Evolutionary conservation across 53 echinoderm and acorn worm genomes (phyloP), one percentile per base, ranked within the genome.

Genomic region (Arbacia lixula): DNA sequence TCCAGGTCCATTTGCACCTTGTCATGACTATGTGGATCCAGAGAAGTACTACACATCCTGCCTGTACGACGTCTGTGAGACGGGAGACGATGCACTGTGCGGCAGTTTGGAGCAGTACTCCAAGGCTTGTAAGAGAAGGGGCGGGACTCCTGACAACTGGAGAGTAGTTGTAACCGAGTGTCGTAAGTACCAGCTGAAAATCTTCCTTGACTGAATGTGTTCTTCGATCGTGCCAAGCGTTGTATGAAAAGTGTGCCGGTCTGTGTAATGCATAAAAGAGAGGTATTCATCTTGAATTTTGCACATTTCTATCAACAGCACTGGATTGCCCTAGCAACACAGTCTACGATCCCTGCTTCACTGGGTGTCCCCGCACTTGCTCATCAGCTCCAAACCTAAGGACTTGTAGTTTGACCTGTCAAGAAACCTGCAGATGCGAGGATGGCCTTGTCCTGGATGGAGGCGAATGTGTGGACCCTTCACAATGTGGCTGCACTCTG

Each of bases 51-150:
- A 88, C 34, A 58, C 67, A 4, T 87, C 95, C 3, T 95, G 95
- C 20, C 65, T 90, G 43, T 92, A 90, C 83, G 95, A 95, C 67
- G 77, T 95, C 32, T 95, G 95, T 66, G 85, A 86, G 64, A 92
- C 92, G 14, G 88, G 88, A 26, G 91, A 95, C 12, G 76, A 81
- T n/a, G 55, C 68, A 21, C 49, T 90, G 30, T 95, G 95, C 64
- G 90, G 90, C 86, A 92, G 76, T 69, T 55, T 95, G 26, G 68
- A 85, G 57, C 51, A 77, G 19, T 95, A 92, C 63, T 92, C 90
- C 14, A 32, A 66, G 51, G 87, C 85, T 8, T 92, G 92, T 60
- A 51, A 66, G 43, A 53, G 83, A 12, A 55, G 25, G 32, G 94
- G 94, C 1, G 91, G 89, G 1, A 30, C 60, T 11, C 87, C 89